Evolutionary conservation across 2,797 vertebrate species (phyloP), one percentile per base, ranked within the genome.

Genomic region (Sebastes itinus): DNA sequence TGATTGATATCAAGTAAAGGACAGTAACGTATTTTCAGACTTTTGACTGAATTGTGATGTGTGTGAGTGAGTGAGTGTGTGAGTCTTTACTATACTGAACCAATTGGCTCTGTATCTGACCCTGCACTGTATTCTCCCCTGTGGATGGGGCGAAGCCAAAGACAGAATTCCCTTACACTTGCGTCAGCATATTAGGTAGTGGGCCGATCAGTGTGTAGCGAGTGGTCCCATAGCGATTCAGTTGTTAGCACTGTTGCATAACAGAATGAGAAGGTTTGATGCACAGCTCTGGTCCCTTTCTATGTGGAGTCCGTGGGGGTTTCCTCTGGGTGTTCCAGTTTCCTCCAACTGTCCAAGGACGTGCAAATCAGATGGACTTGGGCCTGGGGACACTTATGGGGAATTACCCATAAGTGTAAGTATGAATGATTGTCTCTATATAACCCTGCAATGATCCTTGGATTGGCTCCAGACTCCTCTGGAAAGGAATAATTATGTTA

Each of bases 251-350:
- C 10, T 33, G 72, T 79, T 83, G 60, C 74, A 33, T 67, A 78
- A 79, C 10, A 33, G 27, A 75, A 62, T 11, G 66, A 83, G 74
- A 68, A 42, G 58, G 70, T 79, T 81, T 84, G 70, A 75, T 35
- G 56, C 56, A 49, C 5, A 0, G 32, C 71, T 66, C 58, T 66
- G 52, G 46, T 22, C 55, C 7, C 7, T 76, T 60, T 35, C 61
- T 38, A 5, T 32, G 35, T 0, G 5, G 54, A 55, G 72, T 76
- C 78, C 1, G 1, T 1, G 13, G 76, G 64, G 76, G 20, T 61
- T 89, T 84, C 35, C 64, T 83, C 70, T 28, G 28, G 66, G 61
- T 61, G 77, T 72, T 82, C 73, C 58, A 78, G 28, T 91, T 90
- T 83, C 60, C 28, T 83, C 33, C 35, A 72, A 63, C 73, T 73